Base-by-base conservation (phyloP, 2,797 vertebrate genomes). In the Sandelia bainsii region DNA sequence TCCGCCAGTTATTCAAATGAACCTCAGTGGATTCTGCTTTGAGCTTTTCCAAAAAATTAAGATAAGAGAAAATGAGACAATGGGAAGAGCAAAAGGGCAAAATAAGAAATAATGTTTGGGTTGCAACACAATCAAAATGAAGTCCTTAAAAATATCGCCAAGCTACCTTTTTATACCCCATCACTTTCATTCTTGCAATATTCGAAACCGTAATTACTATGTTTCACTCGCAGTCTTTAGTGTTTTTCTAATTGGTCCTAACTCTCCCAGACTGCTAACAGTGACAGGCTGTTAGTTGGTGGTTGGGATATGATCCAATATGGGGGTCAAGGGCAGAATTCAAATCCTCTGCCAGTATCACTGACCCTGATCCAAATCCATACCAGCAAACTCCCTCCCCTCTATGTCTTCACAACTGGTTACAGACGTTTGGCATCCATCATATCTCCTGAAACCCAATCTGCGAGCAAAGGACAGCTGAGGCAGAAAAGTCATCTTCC, bases 381-480 rank as follows among this genome's bases (percentile, higher is more conserved):
- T 75, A 87, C 75, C 75, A 80, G 62, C 68, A 54, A 17, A 39
- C 70, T 44, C 72, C 65, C 63, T 39, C 70, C 73, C 66, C 23
- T 56, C 52, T 16, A 64, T 46, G 72, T 83, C 87, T 94, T 93
- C 95, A 96, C 95, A 96, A 96, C 95, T 96, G 95, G 95, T 93
- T 95, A 92, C 94, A 96, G 95, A 91, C 96, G 91, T 93, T 91
- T 92, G 93, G 93, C 95, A 94, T 97, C 94, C 94, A 94, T 97
- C 96, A 96, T 69, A 92, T 91, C 92, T 94, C 79, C 88, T 92
- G 96, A 97, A 97, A 98, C 93, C 84, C 89, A 95, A 97, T 95
- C 95, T 92, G 93, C 92, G 92, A 91, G 88, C 81, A 87, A 93
- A 92, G 90, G 95, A 96, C 96, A 98, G 96, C 96, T 98, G 96